Evolutionary conservation across 2,797 vertebrate genomes (phyloP), one percentile per base, ranked within the genome.

Genomic region (Meda fulgida): DNA sequence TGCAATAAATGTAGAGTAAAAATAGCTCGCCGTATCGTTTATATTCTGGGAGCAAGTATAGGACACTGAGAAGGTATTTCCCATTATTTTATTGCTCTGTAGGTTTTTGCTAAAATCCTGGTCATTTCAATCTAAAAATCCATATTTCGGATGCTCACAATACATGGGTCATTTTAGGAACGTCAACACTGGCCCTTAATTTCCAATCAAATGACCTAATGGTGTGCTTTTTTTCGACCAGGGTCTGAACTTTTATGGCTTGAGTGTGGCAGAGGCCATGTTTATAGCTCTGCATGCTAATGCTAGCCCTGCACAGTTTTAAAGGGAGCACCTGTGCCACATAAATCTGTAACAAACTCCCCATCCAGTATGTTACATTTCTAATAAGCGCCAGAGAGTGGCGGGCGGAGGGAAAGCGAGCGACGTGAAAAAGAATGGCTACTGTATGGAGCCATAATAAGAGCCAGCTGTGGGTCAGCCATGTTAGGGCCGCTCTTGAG

Each of bases 341-440:
- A 97, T 96, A 97, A 98, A 97, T 96, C 96, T 96, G 92, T 93
- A 95, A 95, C 92, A 94, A 94, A 96, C 93, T 95, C 92, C 93
- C 87, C 66, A 87, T 92, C 92, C 92, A 95, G 93, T 94, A 95
- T 96, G 96, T 96, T 96, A 97, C 94, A 95, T 96, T 97, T 97
- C 96, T 96, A 97, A 97, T 95, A 97, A 95, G 96, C 96, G 91
- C 97, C 96, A 96, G 95, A 92, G 93, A 93, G 92, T 86, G 82
- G 86, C 65, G 90, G 92, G 93, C 2, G 94, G 87, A 75, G 38
- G 83, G 81, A 80, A 60, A 51, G 90, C 93, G 93, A 95, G 92
- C 94, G 95, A 95, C 88, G 97, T 95, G 96, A 97, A 97, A 97
- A 97, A 96, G 96, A 97, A 98, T 96, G 96, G 97, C 96, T 96